A percentile compares a stretch with the other conserved stretches of the same genome.
Evolutionary conservation across 2,797 vertebrate genomes (phyloP).

Genomic region (Sphaeramia orbicularis): DNA sequence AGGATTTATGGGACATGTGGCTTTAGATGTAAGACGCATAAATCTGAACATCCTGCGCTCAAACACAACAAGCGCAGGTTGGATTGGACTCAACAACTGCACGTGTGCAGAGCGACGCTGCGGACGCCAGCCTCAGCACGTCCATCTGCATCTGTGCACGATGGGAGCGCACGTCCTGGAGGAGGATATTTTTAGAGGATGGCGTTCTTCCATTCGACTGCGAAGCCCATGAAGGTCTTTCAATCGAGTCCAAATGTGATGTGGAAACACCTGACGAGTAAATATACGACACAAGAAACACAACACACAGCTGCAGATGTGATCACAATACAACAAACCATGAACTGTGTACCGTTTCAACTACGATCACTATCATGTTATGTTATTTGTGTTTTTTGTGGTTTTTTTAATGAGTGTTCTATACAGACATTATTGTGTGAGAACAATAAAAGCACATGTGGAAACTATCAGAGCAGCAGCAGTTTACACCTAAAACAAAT

Average conservation of each 20-base stretch:
- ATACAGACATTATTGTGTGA: conserved; percentile 28
- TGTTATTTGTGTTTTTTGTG: conserved; percentile 20
- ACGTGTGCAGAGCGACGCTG: conserved; percentile 35
- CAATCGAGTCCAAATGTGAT: conserved; percentile 26
- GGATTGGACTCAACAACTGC: conserved; percentile 19
- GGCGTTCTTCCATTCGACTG: neutral
- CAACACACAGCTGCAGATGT: conserved; percentile 11
- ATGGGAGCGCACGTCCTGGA: conserved; percentile 27
- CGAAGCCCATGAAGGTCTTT: conserved; percentile 20
- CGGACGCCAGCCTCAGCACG: conserved; percentile 24
- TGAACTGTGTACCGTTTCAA: conserved; percentile 1
- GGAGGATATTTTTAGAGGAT: conserved; percentile 53
- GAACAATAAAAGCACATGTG: conserved; percentile 54
- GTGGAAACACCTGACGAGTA: conserved; percentile 41
- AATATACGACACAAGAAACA: conserved; percentile 44
- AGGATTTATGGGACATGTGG: conserved; percentile 38
- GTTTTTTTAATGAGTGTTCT: conserved; percentile 42
- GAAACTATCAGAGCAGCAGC: conserved; percentile 61
- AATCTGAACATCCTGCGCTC: conserved; percentile 27
- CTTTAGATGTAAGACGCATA: conserved; percentile 35
- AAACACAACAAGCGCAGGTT: conserved; percentile 4
- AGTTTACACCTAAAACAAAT: conserved; percentile 64
- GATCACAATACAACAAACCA: conserved; percentile 14
- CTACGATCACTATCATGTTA: conserved; percentile 3
- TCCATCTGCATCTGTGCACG: conserved; percentile 58